Evolutionary conservation across 2,888 invertebrate species (phyloP).

Genomic region (Allygus modestus): DNA sequence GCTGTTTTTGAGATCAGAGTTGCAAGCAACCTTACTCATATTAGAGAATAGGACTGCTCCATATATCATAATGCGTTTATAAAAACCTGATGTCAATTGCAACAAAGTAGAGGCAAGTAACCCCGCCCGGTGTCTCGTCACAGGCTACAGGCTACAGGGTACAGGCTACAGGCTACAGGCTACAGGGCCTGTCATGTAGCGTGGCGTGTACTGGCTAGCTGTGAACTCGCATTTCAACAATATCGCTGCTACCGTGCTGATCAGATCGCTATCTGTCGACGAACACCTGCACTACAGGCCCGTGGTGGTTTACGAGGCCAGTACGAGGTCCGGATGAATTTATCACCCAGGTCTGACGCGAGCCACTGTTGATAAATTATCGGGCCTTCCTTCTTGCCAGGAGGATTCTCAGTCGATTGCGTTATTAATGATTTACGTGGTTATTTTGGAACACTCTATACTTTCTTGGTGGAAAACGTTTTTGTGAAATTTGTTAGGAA

Average conservation of each 20-base stretch:
- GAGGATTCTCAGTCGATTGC: background rate
- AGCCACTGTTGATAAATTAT: background rate
- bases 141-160: too few relatives aligned
- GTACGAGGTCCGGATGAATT: conserved; percentile 1
- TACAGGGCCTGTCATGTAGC: background rate
- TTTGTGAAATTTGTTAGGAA: too few relatives aligned
- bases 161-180: too few relatives aligned
- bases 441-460: too few relatives aligned
- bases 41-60: too few relatives aligned
- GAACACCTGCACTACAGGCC: conserved; percentile 40
- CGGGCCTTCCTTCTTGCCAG: background rate
- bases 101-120: too few relatives aligned
- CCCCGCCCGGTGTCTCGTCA: too few relatives aligned
- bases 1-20: too few relatives aligned
- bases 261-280: conserved; percentile 33
- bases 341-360: conserved; percentile 6
- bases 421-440: background rate
- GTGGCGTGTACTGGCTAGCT: background rate
- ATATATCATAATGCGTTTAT: too few relatives aligned
- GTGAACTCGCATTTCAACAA: conserved; percentile 38
- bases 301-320: background rate
- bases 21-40: too few relatives aligned
- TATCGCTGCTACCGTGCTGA: conserved; percentile 25
- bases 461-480: too few relatives aligned
- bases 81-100: too few relatives aligned